Percentiles rank a stretch among this genome's conserved stretches.
These are phyloP conservation scores for Anhinga rufa DNA, from an alignment of 2,113 vertebrate species.

Conservation along the genomic window DNA sequence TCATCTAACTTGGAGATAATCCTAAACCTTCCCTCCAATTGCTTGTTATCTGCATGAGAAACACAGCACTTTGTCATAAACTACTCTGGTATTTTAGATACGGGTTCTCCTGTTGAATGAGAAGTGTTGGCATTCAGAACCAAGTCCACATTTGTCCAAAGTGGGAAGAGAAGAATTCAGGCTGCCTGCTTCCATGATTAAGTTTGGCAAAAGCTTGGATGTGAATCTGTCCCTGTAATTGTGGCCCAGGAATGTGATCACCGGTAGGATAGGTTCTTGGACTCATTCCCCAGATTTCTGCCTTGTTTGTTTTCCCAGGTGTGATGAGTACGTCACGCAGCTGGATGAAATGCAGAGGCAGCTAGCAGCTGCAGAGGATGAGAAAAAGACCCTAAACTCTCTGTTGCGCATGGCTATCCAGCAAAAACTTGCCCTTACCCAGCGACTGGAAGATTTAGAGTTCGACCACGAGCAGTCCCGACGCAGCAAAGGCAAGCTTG, in stretches of 20 bases:
- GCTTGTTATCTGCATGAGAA: background rate
- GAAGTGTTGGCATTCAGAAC: background rate
- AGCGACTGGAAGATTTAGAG: slow-evolving; percentile 97
- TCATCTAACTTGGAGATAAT: background rate
- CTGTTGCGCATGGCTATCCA: slow-evolving; percentile 98
- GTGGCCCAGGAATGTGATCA: rapidly evolving
- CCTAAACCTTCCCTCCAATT: background rate
- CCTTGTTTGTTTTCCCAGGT: slow-evolving; percentile 73
- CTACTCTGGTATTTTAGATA: background rate
- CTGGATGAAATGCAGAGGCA: slow-evolving; percentile 99
- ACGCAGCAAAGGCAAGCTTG: slow-evolving; percentile 88
- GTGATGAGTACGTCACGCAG: slow-evolving; percentile 95
- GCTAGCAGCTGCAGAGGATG: slow-evolving; percentile 94
- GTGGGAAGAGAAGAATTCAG: background rate
- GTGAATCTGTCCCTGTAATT: background rate
- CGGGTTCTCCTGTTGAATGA: background rate
- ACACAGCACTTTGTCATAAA: background rate
- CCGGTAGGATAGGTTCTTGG: background rate
- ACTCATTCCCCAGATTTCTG: background rate
- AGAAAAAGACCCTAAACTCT: slow-evolving; percentile 98
- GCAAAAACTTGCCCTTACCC: slow-evolving; percentile 96
- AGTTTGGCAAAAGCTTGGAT: background rate
- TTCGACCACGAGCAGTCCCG: slow-evolving; percentile 95
- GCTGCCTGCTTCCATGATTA: background rate
- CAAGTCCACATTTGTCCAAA: background rate